These are phyloP conservation scores for Opisthocomus hoazin DNA, from an alignment of 2,113 vertebrate genomes.

Conservation along the genomic window DNA sequence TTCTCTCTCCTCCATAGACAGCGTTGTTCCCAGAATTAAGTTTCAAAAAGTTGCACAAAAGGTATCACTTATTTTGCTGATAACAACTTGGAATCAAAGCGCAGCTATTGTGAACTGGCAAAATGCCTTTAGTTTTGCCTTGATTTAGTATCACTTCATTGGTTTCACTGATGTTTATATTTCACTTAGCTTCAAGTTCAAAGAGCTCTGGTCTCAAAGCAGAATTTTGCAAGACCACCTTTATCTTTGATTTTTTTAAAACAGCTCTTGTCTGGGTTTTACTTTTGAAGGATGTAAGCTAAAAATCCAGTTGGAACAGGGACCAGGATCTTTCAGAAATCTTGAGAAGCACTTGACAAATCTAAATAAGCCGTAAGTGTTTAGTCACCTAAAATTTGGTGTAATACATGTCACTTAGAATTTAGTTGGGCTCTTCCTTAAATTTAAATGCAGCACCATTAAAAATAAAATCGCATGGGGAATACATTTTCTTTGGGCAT, in stretches of 20 bases:
- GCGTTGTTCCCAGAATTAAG: background rate
- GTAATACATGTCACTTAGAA: background rate
- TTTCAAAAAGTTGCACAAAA: background rate
- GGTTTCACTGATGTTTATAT: background rate
- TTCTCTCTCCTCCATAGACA: background rate
- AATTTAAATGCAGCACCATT: background rate
- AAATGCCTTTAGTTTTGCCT: background rate
- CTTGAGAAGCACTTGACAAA: background rate
- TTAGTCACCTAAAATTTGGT: background rate
- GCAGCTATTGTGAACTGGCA: background rate
- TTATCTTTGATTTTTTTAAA: background rate
- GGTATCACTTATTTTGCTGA: background rate
- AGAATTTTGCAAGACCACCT: background rate
- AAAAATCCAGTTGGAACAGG: background rate
- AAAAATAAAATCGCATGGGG: background rate
- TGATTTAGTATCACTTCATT: background rate
- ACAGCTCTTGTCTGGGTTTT: background rate
- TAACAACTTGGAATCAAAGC: background rate
- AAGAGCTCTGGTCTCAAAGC: background rate
- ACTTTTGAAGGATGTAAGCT: background rate
- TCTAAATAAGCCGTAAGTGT: background rate
- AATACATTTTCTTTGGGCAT: slow-evolving; percentile 3
- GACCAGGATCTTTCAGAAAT: background rate
- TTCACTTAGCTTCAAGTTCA: background rate
- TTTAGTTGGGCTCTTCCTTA: background rate